phyloP scores from a whole-genome alignment of 2,113 vertebrate species.

The Strigops habroptila region DNA sequence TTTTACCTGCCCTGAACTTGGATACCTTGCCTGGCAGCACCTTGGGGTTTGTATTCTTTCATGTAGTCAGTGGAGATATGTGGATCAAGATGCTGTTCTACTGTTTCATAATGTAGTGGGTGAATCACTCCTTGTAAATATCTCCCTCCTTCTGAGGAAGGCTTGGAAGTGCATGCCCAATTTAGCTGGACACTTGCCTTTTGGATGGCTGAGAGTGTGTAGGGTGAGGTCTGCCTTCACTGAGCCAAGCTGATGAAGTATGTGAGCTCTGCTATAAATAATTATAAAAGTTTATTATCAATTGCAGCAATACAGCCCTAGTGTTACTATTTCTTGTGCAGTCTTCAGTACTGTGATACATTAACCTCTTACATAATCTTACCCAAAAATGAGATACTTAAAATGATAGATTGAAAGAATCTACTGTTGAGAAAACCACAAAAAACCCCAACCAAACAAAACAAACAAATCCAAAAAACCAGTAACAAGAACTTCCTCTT shows the following conservation, averaged over 20 bases:
- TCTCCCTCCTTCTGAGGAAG: neutral
- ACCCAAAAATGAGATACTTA: neutral
- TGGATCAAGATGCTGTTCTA: neutral
- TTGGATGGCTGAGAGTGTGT: neutral
- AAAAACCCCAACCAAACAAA: neutral
- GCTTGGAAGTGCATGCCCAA: fast-evolving
- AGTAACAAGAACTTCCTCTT: neutral
- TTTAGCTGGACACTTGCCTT: neutral
- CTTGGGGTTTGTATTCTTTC: neutral
- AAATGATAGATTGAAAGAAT: neutral
- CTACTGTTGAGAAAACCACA: neutral
- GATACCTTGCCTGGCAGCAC: neutral
- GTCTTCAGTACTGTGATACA: neutral
- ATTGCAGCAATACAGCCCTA: neutral
- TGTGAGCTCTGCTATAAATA: neutral
- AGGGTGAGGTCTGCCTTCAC: neutral
- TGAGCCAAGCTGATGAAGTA: neutral
- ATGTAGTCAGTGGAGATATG: neutral
- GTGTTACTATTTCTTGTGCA: neutral
- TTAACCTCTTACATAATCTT: neutral
- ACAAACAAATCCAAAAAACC: neutral
- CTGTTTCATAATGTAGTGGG: neutral
- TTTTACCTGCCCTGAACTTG: neutral
- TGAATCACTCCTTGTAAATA: neutral
- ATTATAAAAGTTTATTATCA: neutral